These are phyloP conservation scores for Pao palembangensis DNA, from an alignment of 2,113 vertebrate genomes.

Conservation along the genomic window DNA sequence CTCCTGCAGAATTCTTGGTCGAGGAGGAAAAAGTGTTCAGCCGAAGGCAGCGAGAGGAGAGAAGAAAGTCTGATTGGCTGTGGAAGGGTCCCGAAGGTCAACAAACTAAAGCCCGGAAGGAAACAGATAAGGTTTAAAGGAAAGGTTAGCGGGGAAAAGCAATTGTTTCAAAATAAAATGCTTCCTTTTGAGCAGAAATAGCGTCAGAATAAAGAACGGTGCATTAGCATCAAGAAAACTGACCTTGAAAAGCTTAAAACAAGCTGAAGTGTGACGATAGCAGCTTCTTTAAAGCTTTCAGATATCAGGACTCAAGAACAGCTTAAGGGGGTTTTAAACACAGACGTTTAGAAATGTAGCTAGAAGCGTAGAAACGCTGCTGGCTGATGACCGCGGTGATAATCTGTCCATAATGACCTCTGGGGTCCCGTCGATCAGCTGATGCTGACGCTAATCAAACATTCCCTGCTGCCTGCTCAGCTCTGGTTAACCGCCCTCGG, in stretches of 20 bases:
- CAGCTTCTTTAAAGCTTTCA: constrained; percentile 4
- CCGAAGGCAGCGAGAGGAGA: not conserved
- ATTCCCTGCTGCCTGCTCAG: constrained; percentile 49
- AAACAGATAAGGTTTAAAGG: no score
- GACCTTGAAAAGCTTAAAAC: constrained; percentile 1
- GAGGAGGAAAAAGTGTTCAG: not conserved
- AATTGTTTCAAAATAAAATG: no score
- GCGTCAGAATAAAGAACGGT: no score
- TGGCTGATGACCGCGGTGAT: not conserved
- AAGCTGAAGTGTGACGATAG: not conserved
- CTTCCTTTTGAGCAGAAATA: no score
- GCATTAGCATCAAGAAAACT: constrained; percentile 1
- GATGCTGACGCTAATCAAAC: constrained; percentile 41
- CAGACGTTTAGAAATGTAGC: constrained; percentile 17
- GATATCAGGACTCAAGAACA: constrained; percentile 20
- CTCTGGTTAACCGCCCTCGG: constrained; percentile 30
- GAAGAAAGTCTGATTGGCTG: no score
- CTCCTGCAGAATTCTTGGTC: constrained; percentile 18
- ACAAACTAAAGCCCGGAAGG: no score
- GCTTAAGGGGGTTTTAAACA: constrained; percentile 31
- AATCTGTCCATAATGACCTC: constrained; percentile 30
- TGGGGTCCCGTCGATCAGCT: constrained; percentile 44
- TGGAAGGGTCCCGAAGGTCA: no score
- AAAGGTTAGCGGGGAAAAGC: no score
- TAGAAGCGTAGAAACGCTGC: constrained; percentile 30